Evolutionary conservation across 1,140 invertebrate species (phyloP).

Genomic region (Philotrypesis tridentata): DNA sequence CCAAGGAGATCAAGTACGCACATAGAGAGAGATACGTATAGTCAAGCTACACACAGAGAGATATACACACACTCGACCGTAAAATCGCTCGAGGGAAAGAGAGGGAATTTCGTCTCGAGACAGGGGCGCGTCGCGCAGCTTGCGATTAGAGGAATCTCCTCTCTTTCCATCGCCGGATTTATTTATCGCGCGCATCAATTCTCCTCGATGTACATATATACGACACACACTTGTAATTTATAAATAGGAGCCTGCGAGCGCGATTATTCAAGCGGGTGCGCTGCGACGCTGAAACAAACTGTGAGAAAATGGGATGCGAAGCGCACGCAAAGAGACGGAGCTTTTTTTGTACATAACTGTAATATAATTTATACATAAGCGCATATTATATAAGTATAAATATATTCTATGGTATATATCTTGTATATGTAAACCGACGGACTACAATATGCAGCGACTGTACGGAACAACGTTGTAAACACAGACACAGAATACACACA

Average conservation of each 20-base stretch:
- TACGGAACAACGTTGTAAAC: not conserved
- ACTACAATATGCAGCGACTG: not conserved
- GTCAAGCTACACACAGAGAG: too few relatives aligned
- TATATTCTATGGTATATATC: not conserved
- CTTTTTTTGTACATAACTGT: slow-evolving; percentile 64
- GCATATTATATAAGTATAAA: slow-evolving; percentile 45
- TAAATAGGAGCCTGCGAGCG: slow-evolving; percentile 53
- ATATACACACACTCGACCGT: not conserved
- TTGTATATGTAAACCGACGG: not conserved
- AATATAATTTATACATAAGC: slow-evolving; percentile 61
- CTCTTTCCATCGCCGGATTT: not conserved
- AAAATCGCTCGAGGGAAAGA: slow-evolving; percentile 10
- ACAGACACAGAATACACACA: not conserved
- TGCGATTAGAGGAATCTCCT: slow-evolving; percentile 9
- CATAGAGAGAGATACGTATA: not conserved
- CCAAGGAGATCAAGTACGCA: not conserved
- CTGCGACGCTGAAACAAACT: not conserved
- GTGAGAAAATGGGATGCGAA: slow-evolving; percentile 50
- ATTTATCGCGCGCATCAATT: slow-evolving; percentile 51
- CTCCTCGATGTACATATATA: slow-evolving; percentile 67
- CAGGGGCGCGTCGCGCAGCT: too few relatives aligned
- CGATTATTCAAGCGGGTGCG: slow-evolving; percentile 26
- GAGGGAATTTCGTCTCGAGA: not conserved
- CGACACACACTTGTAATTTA: slow-evolving; percentile 69
- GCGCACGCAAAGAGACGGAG: slow-evolving; percentile 28